Evolutionary conservation across 2,113 vertebrate genomes (phyloP).

Genomic region (Glaucidium brasilianum): DNA sequence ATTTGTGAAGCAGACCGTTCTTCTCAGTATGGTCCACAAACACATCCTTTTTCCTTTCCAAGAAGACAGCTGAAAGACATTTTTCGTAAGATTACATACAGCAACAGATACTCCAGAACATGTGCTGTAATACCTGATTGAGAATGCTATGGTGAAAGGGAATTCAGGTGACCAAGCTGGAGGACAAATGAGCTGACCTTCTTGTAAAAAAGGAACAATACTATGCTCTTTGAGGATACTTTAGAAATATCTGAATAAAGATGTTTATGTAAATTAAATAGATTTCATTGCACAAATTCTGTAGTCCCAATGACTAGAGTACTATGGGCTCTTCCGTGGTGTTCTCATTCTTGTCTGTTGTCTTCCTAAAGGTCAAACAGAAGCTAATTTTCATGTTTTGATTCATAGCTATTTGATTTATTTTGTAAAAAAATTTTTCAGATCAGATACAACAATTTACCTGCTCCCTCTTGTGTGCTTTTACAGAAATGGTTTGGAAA

Average conservation of each 20-base stretch:
- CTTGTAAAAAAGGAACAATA: not conserved
- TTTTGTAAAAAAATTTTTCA: not conserved
- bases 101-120: not conserved
- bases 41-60: not conserved
- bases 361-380: not conserved
- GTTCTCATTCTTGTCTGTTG: not conserved
- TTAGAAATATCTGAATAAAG: not conserved
- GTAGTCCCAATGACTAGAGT: not conserved
- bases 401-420: not conserved
- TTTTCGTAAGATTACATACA: not conserved
- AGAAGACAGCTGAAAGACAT: not conserved
- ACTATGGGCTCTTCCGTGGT: not conserved
- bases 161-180: not conserved
- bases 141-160: not conserved
- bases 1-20: not conserved
- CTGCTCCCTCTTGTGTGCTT: not conserved
- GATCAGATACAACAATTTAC: not conserved
- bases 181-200: not conserved
- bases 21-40: not conserved
- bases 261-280: not conserved
- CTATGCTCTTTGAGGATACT: not conserved
- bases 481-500: not conserved
- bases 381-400: not conserved
- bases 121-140: not conserved
- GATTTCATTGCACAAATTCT: not conserved